Evolutionary conservation across 2,797 vertebrate species (phyloP).

Genomic region (Ciconia nigra): DNA sequence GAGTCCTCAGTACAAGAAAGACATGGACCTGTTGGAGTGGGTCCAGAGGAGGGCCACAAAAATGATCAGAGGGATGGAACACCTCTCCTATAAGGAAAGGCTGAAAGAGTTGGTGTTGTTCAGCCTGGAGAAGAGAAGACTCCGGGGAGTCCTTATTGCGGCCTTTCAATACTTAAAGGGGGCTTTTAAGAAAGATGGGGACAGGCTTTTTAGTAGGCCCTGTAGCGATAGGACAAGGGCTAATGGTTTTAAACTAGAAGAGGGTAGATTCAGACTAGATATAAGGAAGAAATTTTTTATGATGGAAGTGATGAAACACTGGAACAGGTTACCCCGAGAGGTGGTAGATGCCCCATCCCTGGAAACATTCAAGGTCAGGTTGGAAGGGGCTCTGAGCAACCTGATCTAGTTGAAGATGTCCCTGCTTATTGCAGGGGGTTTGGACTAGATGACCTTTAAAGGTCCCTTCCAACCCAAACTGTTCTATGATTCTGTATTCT

Average conservation of each 20-base stretch:
- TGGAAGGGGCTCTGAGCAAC: background rate
- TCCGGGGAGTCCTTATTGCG: background rate
- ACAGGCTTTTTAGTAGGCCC: background rate
- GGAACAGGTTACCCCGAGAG: background rate
- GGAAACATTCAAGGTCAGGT: background rate
- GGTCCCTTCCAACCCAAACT: background rate
- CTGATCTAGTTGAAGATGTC: too few species aligned
- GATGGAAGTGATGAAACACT: background rate
- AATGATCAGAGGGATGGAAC: background rate
- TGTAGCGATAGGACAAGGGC: background rate
- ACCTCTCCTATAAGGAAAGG: background rate
- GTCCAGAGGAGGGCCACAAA: background rate
- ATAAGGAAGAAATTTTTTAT: background rate
- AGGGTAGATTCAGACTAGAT: background rate
- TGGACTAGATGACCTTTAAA: background rate
- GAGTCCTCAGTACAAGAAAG: background rate
- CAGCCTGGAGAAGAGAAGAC: background rate
- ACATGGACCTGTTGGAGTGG: background rate
- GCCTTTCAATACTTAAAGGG: background rate
- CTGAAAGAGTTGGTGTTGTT: background rate
- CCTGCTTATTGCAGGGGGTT: background rate
- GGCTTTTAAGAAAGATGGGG: background rate
- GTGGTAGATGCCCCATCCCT: background rate
- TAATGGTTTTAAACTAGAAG: background rate
- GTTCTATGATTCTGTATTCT: background rate